Evolutionary conservation across 2,888 invertebrate species (phyloP).

Genomic region (Drosophila anomelani): DNA sequence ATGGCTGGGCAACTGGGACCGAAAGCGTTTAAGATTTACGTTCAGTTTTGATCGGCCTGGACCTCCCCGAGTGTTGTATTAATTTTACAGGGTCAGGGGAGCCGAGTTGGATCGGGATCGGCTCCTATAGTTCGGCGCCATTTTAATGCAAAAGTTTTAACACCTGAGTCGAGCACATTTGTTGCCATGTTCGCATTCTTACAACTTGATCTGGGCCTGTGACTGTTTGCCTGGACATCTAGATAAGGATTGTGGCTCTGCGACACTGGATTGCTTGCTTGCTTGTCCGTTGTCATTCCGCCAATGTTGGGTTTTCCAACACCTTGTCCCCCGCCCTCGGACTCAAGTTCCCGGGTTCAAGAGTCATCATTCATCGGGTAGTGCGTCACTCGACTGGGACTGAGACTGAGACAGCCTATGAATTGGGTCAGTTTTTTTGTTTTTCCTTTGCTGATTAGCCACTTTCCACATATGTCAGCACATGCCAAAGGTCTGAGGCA

Average conservation of each 20-base stretch:
- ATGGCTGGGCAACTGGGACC: conserved; percentile 18
- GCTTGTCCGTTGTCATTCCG: conserved; percentile 57
- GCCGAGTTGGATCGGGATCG: conserved; percentile 7
- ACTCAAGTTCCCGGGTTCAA: conserved; percentile 38
- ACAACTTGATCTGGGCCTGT: conserved; percentile 73
- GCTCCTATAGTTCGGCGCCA: conserved; percentile 40
- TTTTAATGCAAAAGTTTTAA: conserved; percentile 46
- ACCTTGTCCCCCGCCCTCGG: conserved; percentile 10
- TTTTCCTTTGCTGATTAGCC: conserved; percentile 39
- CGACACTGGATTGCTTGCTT: conserved; percentile 52
- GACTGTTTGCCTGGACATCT: conserved; percentile 64
- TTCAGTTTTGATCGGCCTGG: conserved; percentile 81
- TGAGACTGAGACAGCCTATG: conserved; percentile 20
- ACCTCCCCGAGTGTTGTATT: conserved; percentile 83
- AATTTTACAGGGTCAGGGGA: conserved; percentile 58
- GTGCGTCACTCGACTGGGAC: conserved; percentile 63
- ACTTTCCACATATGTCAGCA: conserved; percentile 59
- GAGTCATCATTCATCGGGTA: conserved; percentile 29
- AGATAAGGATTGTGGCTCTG: conserved; percentile 60
- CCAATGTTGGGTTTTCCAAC: conserved; percentile 47
- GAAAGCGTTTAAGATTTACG: conserved; percentile 81
- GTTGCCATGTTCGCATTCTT: conserved; percentile 64
- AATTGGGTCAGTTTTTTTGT: conserved; percentile 67
- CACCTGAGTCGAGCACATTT: conserved; percentile 54
- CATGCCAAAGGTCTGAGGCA: conserved; percentile 68